Evolutionary conservation across 2,888 invertebrate genomes (phyloP), one percentile per base, ranked within the genome.

Genomic region (Onthophagus sagittarius): DNA sequence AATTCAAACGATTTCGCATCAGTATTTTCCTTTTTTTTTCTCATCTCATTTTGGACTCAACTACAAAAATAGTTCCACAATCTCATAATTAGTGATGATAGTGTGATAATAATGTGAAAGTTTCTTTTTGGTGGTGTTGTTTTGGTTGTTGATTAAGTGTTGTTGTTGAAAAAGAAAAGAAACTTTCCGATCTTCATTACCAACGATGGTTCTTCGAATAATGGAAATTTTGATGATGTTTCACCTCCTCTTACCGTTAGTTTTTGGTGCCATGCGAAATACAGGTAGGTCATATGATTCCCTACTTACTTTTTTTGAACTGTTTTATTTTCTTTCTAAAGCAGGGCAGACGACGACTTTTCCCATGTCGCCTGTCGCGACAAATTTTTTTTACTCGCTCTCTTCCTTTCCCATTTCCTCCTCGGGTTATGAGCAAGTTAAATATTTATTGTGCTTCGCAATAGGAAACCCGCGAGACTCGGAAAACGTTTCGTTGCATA

Each of bases 221-320:
- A 64, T 67, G 67, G 67, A 67, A 15, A 32, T 32, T 1, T 31
- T 23, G 15, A 15, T 14, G 15, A 67, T 67, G 15, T 67, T 15
- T n/a, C 15, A 15, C 67, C 23, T 15, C n/a, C 11, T 15, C 15
- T 23, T 67, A 15, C 31, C 15, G 23, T 0, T 15, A n/a, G 6
- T 67, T 15, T 4, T 15, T 23, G 7, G 15, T n/a, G n/a, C n/a
- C 15, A 15, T 67, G 14, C 14, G 15, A n/a, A 15, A 67, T 11
- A 67, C 67, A 67, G 67, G 67, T 67, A 67, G 67, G 31, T n/a
- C 67, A 67, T 15, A 14, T 11, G 39, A 53, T 53, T 53, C 11
- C 39, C 15, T 23, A 23, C 23, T 23, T 23, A 23, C 23, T 9
- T 53, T 53, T 53, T 53, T 11, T 53, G 9, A 7, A 53, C 39